These are phyloP conservation scores for Tiliacea aurago DNA, from an alignment of 2,888 invertebrate species.

Conservation along the genomic window DNA sequence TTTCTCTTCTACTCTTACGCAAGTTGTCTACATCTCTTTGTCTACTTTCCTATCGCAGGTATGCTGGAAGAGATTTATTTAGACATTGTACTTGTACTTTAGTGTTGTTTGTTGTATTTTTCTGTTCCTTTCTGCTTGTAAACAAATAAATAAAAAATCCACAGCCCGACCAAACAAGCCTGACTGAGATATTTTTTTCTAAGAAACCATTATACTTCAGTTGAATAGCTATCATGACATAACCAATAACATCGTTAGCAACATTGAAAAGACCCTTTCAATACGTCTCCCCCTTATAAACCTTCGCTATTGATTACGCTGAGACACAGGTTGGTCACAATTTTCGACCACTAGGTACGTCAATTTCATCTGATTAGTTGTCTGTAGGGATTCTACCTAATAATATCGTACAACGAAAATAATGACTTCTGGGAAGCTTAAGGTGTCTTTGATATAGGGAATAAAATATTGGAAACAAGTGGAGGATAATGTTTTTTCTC, in stretches of 20 bases:
- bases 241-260: constrained; percentile 60
- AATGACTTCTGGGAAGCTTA: constrained; percentile 54
- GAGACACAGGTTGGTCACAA: constrained; percentile 69
- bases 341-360: constrained; percentile 69
- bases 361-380: constrained; percentile 74
- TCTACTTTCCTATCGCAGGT: too few species aligned
- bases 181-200: neutral
- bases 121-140: too few species aligned
- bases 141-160: too few species aligned
- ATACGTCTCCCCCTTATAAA: constrained; percentile 58
- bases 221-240: constrained; percentile 41
- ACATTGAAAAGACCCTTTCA: constrained; percentile 57
- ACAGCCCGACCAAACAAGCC: neutral
- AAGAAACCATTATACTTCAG: constrained; percentile 3
- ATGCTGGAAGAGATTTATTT: too few species aligned
- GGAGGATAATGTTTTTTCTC: constrained; percentile 5
- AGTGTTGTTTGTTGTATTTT: too few species aligned
- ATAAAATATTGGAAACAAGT: constrained; percentile 18
- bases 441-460: constrained; percentile 45
- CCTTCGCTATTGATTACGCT: constrained; percentile 69
- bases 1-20: too few species aligned
- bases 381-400: constrained; percentile 67
- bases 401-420: constrained; percentile 53
- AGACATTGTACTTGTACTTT: too few species aligned
- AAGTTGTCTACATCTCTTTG: too few species aligned